Evolutionary conservation across 2,797 vertebrate species (phyloP).

Genomic region (Liasis olivaceus): DNA sequence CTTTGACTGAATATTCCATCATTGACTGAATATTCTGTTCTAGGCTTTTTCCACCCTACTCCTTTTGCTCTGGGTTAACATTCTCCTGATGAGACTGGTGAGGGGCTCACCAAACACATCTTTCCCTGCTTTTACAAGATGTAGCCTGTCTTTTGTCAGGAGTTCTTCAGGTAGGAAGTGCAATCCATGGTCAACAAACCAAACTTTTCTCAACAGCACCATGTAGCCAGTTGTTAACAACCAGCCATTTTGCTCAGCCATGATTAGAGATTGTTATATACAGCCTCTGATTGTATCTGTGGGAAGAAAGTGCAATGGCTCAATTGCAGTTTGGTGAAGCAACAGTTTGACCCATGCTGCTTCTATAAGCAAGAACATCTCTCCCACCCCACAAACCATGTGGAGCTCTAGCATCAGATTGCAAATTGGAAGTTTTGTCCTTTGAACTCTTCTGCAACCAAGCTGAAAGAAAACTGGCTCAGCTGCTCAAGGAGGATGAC

Average conservation of each 20-base stretch:
- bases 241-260: not conserved
- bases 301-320: too few relatives aligned
- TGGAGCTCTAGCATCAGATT: not conserved
- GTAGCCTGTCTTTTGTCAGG: not conserved
- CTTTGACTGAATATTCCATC: too few relatives aligned
- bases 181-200: not conserved
- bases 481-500: not conserved
- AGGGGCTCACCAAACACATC: not conserved
- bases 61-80: not conserved
- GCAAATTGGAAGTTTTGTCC: not conserved
- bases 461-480: not conserved
- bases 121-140: not conserved
- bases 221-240: not conserved
- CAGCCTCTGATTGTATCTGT: too few relatives aligned
- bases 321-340: too few relatives aligned
- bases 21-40: not conserved
- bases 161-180: not conserved
- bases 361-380: too few relatives aligned
- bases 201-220: not conserved
- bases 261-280: too few relatives aligned
- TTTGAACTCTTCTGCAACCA: not conserved
- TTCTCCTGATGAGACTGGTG: not conserved
- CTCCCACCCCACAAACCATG: not conserved
- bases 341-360: too few relatives aligned
- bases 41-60: not conserved